Conservation (phyloP, 2,797 vertebrate species). For the Dryobates pubescens region DNA sequence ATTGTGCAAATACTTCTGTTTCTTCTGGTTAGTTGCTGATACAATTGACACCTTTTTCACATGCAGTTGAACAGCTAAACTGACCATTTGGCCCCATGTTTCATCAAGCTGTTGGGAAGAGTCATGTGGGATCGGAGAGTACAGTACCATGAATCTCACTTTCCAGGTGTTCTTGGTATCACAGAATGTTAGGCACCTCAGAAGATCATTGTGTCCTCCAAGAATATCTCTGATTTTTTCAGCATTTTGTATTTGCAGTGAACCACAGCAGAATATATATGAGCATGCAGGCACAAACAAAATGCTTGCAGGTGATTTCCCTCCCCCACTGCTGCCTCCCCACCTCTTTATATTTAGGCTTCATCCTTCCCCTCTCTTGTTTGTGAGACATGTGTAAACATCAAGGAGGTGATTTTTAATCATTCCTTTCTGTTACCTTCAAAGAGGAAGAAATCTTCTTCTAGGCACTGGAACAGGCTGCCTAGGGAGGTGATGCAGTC, state of each 20-base stretch:
- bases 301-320: background rate
- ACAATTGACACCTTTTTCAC: background rate
- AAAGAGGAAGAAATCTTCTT: background rate
- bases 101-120: background rate
- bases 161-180: background rate
- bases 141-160: background rate
- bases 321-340: rapidly evolving
- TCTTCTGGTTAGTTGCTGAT: background rate
- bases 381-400: conserved; percentile 28
- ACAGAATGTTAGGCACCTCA: too few relatives aligned
- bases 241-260: background rate
- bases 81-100: background rate
- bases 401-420: conserved; percentile 39
- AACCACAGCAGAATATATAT: background rate
- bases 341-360: background rate
- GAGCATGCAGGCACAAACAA: background rate
- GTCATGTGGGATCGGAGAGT: background rate
- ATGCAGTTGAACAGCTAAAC: background rate
- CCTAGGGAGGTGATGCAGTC: too few relatives aligned
- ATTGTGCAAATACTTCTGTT: background rate
- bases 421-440: background rate
- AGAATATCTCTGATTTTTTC: background rate
- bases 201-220: background rate
- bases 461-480: too few relatives aligned
- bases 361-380: background rate